A percentile compares a stretch with the other conserved stretches of the same genome.
These are phyloP conservation scores for Vanessa tameamea DNA, from an alignment of 1,140 invertebrate species.

Conservation along the genomic window DNA sequence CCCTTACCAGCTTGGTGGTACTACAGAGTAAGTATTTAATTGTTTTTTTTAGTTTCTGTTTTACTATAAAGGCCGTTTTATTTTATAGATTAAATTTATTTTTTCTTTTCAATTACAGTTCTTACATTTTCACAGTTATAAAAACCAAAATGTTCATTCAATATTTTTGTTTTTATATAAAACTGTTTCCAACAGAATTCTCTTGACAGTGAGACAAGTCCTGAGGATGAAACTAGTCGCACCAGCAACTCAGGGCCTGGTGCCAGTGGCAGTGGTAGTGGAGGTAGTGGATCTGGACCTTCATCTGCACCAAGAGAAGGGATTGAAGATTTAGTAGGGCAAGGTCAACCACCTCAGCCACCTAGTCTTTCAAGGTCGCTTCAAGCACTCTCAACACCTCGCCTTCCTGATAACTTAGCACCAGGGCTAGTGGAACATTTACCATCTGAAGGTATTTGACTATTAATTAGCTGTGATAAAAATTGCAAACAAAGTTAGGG, in stretches of 20 bases:
- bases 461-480: no score
- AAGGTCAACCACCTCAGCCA: constrained; percentile 56
- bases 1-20: constrained; percentile 67
- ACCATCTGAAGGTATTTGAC: constrained; percentile 67
- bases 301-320: constrained; percentile 46
- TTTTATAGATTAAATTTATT: background rate
- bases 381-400: constrained; percentile 65
- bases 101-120: background rate
- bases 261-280: constrained; percentile 57
- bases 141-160: no score
- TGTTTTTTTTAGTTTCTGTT: background rate
- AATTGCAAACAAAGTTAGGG: no score
- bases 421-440: constrained; percentile 70
- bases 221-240: constrained; percentile 67
- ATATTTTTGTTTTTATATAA: background rate
- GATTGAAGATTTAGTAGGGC: constrained; percentile 45
- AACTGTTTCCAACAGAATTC: constrained; percentile 54
- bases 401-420: constrained; percentile 65
- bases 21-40: constrained; percentile 57
- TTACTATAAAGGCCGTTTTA: background rate
- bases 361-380: constrained; percentile 62
- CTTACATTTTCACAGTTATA: no score
- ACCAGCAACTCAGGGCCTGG: constrained; percentile 63
- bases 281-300: constrained; percentile 49
- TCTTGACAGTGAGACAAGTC: constrained; percentile 72